Percentiles rank a stretch among this genome's conserved stretches.
Evolutionary conservation across 2,797 vertebrate genomes (phyloP).

Genomic region (Zalophus californianus): DNA sequence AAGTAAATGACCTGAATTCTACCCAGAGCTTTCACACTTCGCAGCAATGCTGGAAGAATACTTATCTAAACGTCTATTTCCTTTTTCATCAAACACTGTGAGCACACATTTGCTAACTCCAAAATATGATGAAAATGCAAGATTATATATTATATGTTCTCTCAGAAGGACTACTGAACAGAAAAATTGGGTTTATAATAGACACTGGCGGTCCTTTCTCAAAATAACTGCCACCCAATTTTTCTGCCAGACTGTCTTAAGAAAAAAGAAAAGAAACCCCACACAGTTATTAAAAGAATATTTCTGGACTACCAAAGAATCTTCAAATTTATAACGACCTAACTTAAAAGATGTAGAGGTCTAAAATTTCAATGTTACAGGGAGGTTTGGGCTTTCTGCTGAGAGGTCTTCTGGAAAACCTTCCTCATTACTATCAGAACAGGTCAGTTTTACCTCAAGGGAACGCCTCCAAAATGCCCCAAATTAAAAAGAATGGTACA

Average conservation of each 20-base stretch:
- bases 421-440: neutral
- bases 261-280: neutral
- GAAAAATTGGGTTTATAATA: neutral
- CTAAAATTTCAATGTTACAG: neutral
- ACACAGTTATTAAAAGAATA: neutral
- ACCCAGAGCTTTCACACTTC: neutral
- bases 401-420: neutral
- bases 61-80: neutral
- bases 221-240: slow-evolving; percentile 9
- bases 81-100: neutral
- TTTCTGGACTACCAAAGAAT: neutral
- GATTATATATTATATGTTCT: neutral
- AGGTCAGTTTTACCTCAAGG: neutral
- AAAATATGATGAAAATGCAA: neutral
- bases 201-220: neutral
- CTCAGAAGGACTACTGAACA: neutral
- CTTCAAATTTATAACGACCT: neutral
- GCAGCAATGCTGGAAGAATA: neutral
- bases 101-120: neutral
- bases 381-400: neutral
- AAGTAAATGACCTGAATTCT: slow-evolving; percentile 2
- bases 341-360: neutral
- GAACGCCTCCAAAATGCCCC: neutral
- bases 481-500: neutral
- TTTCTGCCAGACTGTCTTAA: neutral